Conservation (phyloP, 2,797 vertebrate genomes). For the Anabacerthia variegaticeps region DNA sequence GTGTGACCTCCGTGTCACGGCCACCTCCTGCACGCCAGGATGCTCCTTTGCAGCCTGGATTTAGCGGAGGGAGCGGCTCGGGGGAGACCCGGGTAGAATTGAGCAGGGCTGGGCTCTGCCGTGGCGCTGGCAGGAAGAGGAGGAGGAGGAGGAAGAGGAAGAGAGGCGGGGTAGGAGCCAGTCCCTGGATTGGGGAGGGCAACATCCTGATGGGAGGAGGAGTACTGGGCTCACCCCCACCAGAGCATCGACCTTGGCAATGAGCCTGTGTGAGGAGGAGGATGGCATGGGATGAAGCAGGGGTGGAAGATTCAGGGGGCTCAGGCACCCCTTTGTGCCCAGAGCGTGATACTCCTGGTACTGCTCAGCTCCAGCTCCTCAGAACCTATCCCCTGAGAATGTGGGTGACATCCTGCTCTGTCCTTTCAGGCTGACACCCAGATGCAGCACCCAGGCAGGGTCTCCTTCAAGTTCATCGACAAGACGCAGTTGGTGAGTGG, state of each 20-base stretch:
- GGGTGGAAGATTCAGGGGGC: neutral
- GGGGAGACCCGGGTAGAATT: neutral
- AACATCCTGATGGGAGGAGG: neutral
- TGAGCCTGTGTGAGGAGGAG: neutral
- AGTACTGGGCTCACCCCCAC: neutral
- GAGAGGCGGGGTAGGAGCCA: neutral
- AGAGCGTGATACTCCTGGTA: neutral
- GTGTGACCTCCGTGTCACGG: neutral
- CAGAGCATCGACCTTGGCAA: neutral
- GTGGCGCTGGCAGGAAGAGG: neutral
- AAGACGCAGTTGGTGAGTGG: constrained; percentile 72
- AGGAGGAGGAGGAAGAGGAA: neutral
- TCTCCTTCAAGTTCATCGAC: constrained; percentile 70
- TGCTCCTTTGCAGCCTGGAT: neutral
- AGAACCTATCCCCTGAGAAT: neutral
- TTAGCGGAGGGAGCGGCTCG: neutral
- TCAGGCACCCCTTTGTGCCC: neutral
- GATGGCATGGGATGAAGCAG: neutral
- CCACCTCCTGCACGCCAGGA: neutral
- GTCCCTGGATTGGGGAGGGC: accelerated
- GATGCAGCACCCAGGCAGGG: constrained; percentile 73
- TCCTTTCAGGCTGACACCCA: constrained; percentile 78
- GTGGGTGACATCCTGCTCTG: neutral
- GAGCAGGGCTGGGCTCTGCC: neutral
- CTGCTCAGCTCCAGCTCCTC: neutral